Evolutionary conservation across 2,113 vertebrate species (phyloP), one percentile per base, ranked within the genome.

Genomic region (Bambusicola thoracicus): DNA sequence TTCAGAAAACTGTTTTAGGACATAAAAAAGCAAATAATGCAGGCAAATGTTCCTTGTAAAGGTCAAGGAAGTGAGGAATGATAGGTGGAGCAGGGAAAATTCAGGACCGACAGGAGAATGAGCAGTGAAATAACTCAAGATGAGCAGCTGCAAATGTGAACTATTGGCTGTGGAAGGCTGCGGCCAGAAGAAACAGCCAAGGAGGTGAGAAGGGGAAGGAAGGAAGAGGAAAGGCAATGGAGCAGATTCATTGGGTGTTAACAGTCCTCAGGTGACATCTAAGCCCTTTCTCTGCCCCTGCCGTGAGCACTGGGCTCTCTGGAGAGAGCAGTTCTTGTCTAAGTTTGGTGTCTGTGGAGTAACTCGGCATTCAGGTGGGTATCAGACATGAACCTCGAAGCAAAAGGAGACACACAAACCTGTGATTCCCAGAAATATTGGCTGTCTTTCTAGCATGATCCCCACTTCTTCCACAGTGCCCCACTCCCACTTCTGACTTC

Each of bases 381-480:
- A 30, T 46, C 62, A 46, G 4, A n/a, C 44, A 8, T 10, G 11
- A 75, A 67, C 43, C 44, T n/a, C 21, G 21, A 7, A 38, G 24
- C 46, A 65, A 40, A 56, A 56, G 48, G 8, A 30, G 62, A 16
- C 29, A 30, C 10, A 7, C 4, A 9, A 66, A 20, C 29, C 36
- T 24, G 62, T 13, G 44, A 61, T 59, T 20, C 36, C 13, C 36
- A 51, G 61, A 27, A 59, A 34, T 15, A 20, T 1, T 20, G 12
- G 1, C 34, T 46, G n/a, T 29, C 17, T 49, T 32, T 46, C 24
- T 32, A n/a, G 24, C 10, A 18, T 20, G 8, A 59, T 55, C n/a
- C 10, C 34, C 46, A 18, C 3, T 2, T 9, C 19, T 51, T 32
- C 8, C 34, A 20, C 65, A 21, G 36, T 2, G 2, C 4, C 1